These are phyloP conservation scores for Tylochromis polylepis DNA, from an alignment of 2,113 vertebrate genomes.

Conservation along the genomic window DNA sequence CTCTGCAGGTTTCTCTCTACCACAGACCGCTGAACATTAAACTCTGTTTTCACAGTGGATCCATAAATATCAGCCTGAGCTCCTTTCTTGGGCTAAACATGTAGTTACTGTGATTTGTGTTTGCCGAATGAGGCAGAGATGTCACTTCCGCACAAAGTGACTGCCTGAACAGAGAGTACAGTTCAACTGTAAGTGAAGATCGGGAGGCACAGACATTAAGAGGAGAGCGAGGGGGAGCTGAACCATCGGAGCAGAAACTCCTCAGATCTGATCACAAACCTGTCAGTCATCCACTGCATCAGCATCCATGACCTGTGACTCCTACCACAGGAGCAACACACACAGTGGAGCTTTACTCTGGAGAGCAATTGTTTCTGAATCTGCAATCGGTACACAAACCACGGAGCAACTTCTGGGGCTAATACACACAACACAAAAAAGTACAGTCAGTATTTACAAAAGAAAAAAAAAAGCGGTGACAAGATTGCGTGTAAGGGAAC, in stretches of 20 bases:
- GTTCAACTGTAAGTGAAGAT: background rate
- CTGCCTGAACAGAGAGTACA: background rate
- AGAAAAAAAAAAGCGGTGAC: background rate
- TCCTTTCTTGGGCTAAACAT: background rate
- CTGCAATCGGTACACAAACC: background rate
- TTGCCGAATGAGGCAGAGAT: background rate
- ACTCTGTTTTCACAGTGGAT: background rate
- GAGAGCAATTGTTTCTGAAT: background rate
- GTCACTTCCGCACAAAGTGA: background rate
- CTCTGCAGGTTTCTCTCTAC: background rate
- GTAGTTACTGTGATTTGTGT: background rate
- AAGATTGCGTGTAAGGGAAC: accelerated
- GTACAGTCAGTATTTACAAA: background rate
- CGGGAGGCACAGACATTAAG: background rate
- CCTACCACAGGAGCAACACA: background rate
- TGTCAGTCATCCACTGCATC: constrained; percentile 16
- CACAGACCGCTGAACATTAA: background rate
- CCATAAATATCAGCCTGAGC: background rate
- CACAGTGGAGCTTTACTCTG: background rate
- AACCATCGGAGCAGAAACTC: constrained; percentile 15
- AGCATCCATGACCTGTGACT: background rate
- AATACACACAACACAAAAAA: background rate
- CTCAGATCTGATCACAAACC: constrained; percentile 24
- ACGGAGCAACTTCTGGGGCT: background rate
- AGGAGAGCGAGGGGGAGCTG: background rate